Evolutionary conservation across 2,797 vertebrate genomes (phyloP).

Genomic region (Salarias fasciatus): DNA sequence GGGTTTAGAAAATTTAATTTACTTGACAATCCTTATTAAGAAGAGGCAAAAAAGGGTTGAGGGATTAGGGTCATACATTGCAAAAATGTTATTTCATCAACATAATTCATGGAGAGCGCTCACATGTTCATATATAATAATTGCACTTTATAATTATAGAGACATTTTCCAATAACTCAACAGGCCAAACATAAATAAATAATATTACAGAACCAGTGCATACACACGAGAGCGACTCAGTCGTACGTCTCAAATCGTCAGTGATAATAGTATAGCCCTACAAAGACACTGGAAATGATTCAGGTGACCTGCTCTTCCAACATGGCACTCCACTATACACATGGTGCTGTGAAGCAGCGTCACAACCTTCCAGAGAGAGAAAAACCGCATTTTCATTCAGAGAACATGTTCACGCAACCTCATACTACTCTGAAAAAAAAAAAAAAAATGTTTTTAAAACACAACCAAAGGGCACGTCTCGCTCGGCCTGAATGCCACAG

Average conservation of each 20-base stretch:
- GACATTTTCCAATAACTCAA: conserved; percentile 71
- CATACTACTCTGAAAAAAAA: not conserved
- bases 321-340: conserved; percentile 46
- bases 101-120: conserved; percentile 74
- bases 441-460: conserved; percentile 41
- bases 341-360: conserved; percentile 24
- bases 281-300: conserved; percentile 57
- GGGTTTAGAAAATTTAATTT: conserved; percentile 82
- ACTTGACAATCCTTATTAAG: conserved; percentile 83
- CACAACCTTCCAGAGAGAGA: conserved; percentile 27
- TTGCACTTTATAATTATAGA: conserved; percentile 85
- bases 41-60: conserved; percentile 71
- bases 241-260: conserved; percentile 56
- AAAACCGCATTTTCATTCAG: conserved; percentile 26
- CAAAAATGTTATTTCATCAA: conserved; percentile 78
- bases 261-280: conserved; percentile 71
- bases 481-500: conserved; percentile 60
- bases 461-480: conserved; percentile 43
- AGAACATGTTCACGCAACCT: conserved; percentile 37
- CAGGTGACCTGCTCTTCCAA: conserved; percentile 42
- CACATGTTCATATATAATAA: conserved; percentile 81
- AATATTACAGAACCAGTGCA: conserved; percentile 69
- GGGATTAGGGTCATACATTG: conserved; percentile 75
- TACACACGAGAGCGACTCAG: conserved; percentile 62
- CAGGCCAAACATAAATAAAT: conserved; percentile 76